Base-by-base conservation (phyloP, 92 coral and sea anemone genomes). In the Epizoanthus illoricatus region DNA sequence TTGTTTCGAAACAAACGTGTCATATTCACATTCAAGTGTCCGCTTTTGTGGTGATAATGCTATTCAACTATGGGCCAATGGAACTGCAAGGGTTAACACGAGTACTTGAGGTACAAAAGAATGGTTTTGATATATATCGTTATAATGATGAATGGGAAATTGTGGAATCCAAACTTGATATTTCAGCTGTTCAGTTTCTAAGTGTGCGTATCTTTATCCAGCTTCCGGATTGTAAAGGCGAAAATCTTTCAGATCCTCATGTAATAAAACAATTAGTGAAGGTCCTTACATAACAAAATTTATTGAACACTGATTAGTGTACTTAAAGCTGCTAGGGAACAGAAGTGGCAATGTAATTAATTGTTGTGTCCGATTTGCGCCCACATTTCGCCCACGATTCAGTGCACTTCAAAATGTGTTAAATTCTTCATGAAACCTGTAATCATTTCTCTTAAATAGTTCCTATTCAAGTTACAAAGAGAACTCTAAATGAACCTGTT, bases 291-390 rank as follows among this genome's bases (percentile, higher is more conserved):
- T 58, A 75, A 75, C 33, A 40, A 21, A 5, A 33, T 0, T 21
- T 33, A 40, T 6, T 58, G 65, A 75, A 36, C 60, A 10, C 28
- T 59, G 80, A 59, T 75, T 58, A 39, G 69, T 58, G 80, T 58
- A 36, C 65, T 33, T 59, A 54, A 13, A 56, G 39, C 65, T 55
- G 23, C 80, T n/a, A 74, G 45, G 80, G 56, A 36, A 74, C 33
- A 75, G 17, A 59, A 58, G 2, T 58, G 68, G 7, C 52, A 39
- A 59, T 75, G 66, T 58, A 36, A 24, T 59, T 23, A 16, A 75
- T 75, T 39, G 63, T 18, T 59, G 40, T 75, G 52, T 75, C 23
- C 55, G 36, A 28, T 59, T 58, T 56, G 10, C 43, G 19, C 2
- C 23, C 24, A 23, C 41, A 49, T 43, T 52, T 20, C 65, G 6